Evolutionary conservation across 2,888 invertebrate genomes (phyloP), one percentile per base, ranked within the genome.

Genomic region (Epicampocera succincta): DNA sequence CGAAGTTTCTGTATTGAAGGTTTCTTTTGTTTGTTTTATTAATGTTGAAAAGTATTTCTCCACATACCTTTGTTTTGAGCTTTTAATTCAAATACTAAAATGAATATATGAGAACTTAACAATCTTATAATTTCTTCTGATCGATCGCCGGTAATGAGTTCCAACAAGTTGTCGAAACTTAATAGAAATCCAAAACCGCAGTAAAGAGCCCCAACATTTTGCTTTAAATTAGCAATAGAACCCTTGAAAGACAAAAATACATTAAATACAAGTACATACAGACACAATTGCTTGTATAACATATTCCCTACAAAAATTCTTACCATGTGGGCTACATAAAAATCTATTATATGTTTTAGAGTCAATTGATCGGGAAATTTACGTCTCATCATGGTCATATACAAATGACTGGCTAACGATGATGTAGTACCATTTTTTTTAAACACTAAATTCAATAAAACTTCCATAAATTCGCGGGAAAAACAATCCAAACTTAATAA

Each of bases 301-400:
- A n/a, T n/a, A n/a, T n/a, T n/a, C 15, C 4, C 2, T 9, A 4
- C 29, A 19, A 52, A 33, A 56, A 42, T 40, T 25, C 15, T 44
- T 77, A 85, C 85, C 75, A 61, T 8, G 63, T 75, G 66, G 2
- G 25, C 25, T 9, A 54, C 80, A 66, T 82, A 84, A 50, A 74
- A 80, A 33, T 84, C 71, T 56, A 85, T 54, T 46, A 84, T 73
- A 60, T 83, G 83, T 65, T 78, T 83, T n/a, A 85, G 65, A 38
- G 83, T 76, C 12, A 66, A 13, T n/a, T 73, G 46, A 0, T 83
- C 76, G 3, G 80, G 44, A 61, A 65, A 74, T 66, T 72, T 80
- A 8, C 84, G 81, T 54, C 65, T 60, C 82, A 84, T 85, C 65
- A 83, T 80, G 1, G 15, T 60, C 12, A 85, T 52, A 76, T 84